phyloP scores from a whole-genome alignment of 2,797 vertebrate species.

The Zenarchopterus dispar region DNA sequence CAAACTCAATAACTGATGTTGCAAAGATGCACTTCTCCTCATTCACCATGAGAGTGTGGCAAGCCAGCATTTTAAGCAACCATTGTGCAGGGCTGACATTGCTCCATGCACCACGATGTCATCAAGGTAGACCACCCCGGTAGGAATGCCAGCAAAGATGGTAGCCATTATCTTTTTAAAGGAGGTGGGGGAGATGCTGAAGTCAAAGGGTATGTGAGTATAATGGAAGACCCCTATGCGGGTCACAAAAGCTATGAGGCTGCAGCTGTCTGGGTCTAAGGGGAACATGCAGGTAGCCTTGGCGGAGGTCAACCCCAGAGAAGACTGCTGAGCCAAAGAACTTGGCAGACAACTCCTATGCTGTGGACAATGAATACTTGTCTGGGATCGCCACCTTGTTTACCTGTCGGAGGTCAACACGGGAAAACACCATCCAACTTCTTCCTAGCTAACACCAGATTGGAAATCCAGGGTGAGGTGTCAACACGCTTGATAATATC shows the following conservation, averaged over 20 bases:
- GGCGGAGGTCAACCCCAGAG: conserved; percentile 5
- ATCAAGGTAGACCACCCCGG: background rate
- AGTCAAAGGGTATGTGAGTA: background rate
- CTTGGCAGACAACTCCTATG: background rate
- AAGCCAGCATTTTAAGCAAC: background rate
- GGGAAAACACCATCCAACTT: background rate
- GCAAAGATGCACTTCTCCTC: conserved; percentile 2
- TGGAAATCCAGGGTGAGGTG: background rate
- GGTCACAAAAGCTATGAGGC: background rate
- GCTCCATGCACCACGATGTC: conserved; percentile 4
- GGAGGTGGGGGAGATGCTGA: background rate
- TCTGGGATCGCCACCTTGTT: background rate
- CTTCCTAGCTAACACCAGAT: conserved; percentile 7
- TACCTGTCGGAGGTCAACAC: conserved; percentile 1
- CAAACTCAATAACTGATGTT: conserved; percentile 2
- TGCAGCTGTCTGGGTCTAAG: background rate
- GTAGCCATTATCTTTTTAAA: background rate
- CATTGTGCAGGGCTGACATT: background rate
- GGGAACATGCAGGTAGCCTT: background rate
- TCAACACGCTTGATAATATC: background rate
- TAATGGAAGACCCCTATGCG: background rate
- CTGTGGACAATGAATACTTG: background rate
- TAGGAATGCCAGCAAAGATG: background rate
- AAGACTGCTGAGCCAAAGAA: conserved; percentile 5
- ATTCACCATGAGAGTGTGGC: background rate